Base-by-base conservation (phyloP, 2,797 vertebrate genomes). In the Sciurus carolinensis region DNA sequence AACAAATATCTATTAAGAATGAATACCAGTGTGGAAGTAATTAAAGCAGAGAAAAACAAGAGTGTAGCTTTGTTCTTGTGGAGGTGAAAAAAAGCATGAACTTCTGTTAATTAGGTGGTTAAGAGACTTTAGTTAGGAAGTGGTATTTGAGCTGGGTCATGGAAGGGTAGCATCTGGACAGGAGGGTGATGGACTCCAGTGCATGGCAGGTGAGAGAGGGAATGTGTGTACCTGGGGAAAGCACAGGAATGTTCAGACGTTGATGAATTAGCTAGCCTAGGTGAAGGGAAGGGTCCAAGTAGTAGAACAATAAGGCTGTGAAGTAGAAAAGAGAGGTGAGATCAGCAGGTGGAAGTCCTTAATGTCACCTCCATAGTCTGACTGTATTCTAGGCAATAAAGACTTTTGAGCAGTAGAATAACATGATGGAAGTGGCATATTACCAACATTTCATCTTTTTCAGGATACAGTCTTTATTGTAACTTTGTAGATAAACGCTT, bases 1-100 rank as follows among this genome's bases (percentile, higher is more conserved):
- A 73, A 93, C 62, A 90, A 66, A 66, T 84, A 91, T 62, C 89
- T 87, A 28, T 92, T 86, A 85, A 92, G 73, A 92, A 69, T 80
- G 71, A n/a, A 69, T 36, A 67, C 47, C 28, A 62, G 3, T 71
- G 30, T 75, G 44, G 13, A 62, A 26, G 3, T 87, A 57, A 91
- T 93, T 90, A 95, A 85, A 83, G 66, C 20, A 75, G 62, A 89
- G 26, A 28, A 81, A 89, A 94, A 95, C 5, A 73, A 47, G 59
- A 75, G 64, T 50, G 3, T 72, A 77, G 44, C 57, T 94, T 54
- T 96, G 14, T 86, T 91, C 36, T 76, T 17, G 15, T 26, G 62
- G 75, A 93, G 52, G 39, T 24, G 10, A 11, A 28, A 72, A 91
- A 87, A 42, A 39, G 1, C 22, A 64, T 57, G 22, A 73, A 69